Conservation (phyloP, 2,888 invertebrate genomes). For the Euplagia quadripunctaria region DNA sequence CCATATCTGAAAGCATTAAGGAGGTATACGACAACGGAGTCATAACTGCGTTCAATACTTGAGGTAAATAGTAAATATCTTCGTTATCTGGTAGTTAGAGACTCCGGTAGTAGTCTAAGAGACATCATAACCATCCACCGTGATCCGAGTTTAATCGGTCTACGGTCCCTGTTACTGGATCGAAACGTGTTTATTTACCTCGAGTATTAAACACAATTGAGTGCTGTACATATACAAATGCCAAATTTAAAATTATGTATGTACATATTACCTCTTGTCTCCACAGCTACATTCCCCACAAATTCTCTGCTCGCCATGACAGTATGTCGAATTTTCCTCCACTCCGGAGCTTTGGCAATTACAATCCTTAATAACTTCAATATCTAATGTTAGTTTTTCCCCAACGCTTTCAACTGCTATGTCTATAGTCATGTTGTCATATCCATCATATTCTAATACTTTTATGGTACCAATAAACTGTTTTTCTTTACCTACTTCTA, state of each 20-base stretch:
- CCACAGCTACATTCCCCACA: constrained; percentile 66
- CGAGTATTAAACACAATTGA: no score
- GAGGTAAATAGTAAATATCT: not conserved
- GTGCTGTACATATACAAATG: no score
- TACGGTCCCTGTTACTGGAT: no score
- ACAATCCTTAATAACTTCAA: constrained; percentile 91
- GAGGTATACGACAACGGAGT: not conserved
- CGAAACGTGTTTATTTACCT: no score
- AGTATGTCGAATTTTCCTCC: constrained; percentile 64
- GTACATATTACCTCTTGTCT: constrained; percentile 63
- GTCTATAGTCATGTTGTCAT: constrained; percentile 80
- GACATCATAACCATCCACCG: not conserved
- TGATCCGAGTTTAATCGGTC: not conserved
- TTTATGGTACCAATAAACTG: constrained; percentile 84
- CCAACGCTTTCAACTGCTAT: constrained; percentile 91
- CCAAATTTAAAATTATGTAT: not conserved
- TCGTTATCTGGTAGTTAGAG: not conserved
- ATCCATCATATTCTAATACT: constrained; percentile 87
- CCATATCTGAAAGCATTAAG: constrained; percentile 58
- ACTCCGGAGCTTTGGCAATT: constrained; percentile 82
- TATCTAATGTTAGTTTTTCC: constrained; percentile 89
- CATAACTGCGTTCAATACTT: not conserved
- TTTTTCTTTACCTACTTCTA: constrained; percentile 55
- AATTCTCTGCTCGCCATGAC: constrained; percentile 59
- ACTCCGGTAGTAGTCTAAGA: not conserved